Percentiles rank a stretch among this genome's conserved stretches.
Conservation (phyloP, 2,113 vertebrate species). For the Synchiropus splendidus region DNA sequence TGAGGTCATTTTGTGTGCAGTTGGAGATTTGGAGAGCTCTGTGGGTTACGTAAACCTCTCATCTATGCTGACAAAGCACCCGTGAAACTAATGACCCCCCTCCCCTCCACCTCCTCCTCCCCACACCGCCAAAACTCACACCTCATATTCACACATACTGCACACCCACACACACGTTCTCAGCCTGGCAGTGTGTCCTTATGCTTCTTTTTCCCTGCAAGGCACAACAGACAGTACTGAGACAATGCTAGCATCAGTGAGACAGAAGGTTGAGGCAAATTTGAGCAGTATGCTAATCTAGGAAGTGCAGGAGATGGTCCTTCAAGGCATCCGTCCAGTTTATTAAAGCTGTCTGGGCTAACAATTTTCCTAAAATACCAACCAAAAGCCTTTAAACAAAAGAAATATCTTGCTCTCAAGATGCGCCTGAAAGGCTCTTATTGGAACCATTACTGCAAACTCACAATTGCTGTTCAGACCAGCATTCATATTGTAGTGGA, state of each 20-base stretch:
- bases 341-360: too few relatives aligned
- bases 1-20: conserved; percentile 13
- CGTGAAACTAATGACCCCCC: conserved; percentile 5
- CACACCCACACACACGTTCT: conserved; percentile 5
- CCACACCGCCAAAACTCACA: background rate
- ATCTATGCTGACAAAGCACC: conserved; percentile 32
- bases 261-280: conserved; percentile 18
- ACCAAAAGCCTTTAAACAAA: too few relatives aligned
- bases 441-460: too few relatives aligned
- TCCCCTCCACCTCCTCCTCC: background rate
- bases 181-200: conserved; percentile 22
- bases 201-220: conserved; percentile 28
- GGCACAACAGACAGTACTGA: conserved; percentile 24
- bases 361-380: too few relatives aligned
- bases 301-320: background rate
- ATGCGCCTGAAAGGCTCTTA: too few relatives aligned
- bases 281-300: conserved; percentile 1
- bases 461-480: too few relatives aligned
- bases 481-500: too few relatives aligned
- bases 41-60: conserved; percentile 16
- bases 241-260: conserved; percentile 21
- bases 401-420: too few relatives aligned
- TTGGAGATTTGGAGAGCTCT: conserved; percentile 10
- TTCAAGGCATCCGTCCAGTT: conserved; percentile 4
- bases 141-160: conserved; percentile 4